Conservation (phyloP, 2,113 vertebrate species). For the Alouatta palliata region DNA sequence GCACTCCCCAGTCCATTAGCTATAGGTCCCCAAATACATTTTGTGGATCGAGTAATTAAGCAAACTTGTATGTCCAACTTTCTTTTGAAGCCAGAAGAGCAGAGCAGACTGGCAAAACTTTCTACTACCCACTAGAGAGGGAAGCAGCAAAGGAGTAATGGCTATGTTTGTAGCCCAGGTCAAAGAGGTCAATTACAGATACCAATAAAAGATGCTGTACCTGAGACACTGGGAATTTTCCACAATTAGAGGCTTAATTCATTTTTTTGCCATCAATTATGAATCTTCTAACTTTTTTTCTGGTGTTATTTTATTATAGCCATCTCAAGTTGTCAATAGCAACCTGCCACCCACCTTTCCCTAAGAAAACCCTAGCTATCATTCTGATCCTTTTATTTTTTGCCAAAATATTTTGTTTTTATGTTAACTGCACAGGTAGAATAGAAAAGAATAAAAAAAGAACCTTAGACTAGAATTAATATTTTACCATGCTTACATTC, state of each 20-base stretch:
- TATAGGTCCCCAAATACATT: neutral
- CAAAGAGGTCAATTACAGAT: neutral
- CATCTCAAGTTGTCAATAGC: neutral
- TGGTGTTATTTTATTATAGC: neutral
- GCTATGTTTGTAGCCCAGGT: neutral
- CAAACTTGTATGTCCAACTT: neutral
- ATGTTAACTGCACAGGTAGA: neutral
- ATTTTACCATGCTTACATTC: neutral
- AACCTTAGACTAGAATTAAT: neutral
- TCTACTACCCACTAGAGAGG: neutral
- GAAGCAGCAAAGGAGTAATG: neutral
- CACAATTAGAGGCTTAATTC: neutral
- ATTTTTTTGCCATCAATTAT: neutral
- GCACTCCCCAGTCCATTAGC: accelerated
- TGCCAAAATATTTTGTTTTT: neutral
- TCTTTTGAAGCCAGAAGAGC: neutral
- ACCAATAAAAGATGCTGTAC: neutral
- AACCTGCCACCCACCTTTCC: neutral
- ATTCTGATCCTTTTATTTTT: neutral
- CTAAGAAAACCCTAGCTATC: neutral
- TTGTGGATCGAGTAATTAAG: neutral
- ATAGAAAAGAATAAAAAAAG: neutral
- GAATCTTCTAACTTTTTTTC: neutral
- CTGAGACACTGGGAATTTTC: neutral
- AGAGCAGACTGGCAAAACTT: neutral